phyloP scores from a whole-genome alignment of 2,888 invertebrate genomes.

The Neelides folsomi region DNA sequence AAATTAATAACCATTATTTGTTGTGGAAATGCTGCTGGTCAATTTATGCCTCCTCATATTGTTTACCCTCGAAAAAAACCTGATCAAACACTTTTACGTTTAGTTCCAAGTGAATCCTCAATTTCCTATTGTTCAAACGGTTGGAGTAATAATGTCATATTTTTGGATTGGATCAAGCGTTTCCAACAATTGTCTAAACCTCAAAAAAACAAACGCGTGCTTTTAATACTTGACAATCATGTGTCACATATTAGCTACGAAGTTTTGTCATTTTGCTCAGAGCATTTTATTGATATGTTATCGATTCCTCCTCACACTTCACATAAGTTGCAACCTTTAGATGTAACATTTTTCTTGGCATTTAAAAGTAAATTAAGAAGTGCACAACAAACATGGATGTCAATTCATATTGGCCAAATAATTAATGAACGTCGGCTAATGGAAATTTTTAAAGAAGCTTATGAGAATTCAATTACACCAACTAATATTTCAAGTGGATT shows the following conservation, averaged over 20 bases:
- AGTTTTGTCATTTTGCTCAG: conserved; percentile 22
- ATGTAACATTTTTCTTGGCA: conserved; percentile 33
- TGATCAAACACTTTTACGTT: conserved; percentile 3
- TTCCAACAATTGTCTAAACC: conserved; percentile 35
- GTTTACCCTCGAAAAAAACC: conserved; percentile 11
- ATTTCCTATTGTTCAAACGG: conserved; percentile 1
- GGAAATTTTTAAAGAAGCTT: conserved; percentile 1
- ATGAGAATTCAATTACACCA: not conserved
- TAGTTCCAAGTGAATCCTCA: conserved; percentile 5
- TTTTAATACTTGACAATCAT: conserved; percentile 35
- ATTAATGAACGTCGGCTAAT: not conserved
- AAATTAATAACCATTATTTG: conserved; percentile 8
- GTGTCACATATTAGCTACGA: conserved; percentile 33
- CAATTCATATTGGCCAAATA: not conserved
- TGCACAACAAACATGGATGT: conserved; percentile 6
- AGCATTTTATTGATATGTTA: conserved; percentile 32
- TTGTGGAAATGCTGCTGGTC: conserved; percentile 9
- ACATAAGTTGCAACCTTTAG: conserved; percentile 32
- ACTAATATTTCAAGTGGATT: too few relatives aligned
- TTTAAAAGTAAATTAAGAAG: conserved; percentile 26
- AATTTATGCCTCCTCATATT: conserved; percentile 11
- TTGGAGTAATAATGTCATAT: conserved; percentile 13
- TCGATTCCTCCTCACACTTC: conserved; percentile 34
- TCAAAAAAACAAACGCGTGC: conserved; percentile 34
- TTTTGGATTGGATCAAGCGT: conserved; percentile 34